Conservation (phyloP, 2,113 vertebrate genomes). For the Xyrauchen texanus region DNA sequence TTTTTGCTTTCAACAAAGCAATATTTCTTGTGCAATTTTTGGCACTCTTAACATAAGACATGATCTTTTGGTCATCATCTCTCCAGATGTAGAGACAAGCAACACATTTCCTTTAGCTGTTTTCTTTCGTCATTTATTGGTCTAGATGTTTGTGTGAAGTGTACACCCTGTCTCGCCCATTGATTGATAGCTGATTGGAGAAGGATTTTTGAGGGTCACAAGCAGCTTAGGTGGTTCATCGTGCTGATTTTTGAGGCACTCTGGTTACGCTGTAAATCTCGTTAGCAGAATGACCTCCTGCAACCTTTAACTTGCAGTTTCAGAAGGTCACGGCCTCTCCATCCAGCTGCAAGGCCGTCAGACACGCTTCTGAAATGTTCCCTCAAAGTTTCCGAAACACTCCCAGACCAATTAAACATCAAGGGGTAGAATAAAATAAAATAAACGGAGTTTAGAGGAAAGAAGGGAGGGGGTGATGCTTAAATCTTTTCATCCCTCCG, state of each 20-base stretch:
- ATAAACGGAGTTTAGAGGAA: conserved; percentile 57
- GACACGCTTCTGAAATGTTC: conserved; percentile 31
- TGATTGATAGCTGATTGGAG: conserved; percentile 37
- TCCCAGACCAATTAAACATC: conserved; percentile 64
- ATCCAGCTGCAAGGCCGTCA: conserved; percentile 20
- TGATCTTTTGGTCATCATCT: background rate
- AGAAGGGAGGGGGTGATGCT: conserved; percentile 33
- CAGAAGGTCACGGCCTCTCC: conserved; percentile 31
- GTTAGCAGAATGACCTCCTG: conserved; percentile 12
- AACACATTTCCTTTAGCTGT: background rate
- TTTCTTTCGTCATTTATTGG: background rate
- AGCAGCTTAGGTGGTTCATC: background rate
- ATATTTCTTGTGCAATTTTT: background rate
- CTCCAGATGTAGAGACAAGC: conserved; percentile 16
- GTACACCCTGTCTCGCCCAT: conserved; percentile 2
- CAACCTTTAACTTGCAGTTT: background rate
- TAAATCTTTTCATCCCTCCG: conserved; percentile 57
- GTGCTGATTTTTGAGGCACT: conserved; percentile 11
- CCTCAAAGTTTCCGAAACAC: conserved; percentile 42
- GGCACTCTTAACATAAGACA: background rate
- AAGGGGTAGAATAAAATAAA: conserved; percentile 55
- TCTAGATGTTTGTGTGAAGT: conserved; percentile 32
- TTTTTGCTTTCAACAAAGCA: background rate
- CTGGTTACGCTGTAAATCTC: conserved; percentile 21
- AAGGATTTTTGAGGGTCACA: conserved; percentile 7